Evolutionary conservation across 2,888 invertebrate species (phyloP).

Genomic region (Sphaerophoria rueppellii): DNA sequence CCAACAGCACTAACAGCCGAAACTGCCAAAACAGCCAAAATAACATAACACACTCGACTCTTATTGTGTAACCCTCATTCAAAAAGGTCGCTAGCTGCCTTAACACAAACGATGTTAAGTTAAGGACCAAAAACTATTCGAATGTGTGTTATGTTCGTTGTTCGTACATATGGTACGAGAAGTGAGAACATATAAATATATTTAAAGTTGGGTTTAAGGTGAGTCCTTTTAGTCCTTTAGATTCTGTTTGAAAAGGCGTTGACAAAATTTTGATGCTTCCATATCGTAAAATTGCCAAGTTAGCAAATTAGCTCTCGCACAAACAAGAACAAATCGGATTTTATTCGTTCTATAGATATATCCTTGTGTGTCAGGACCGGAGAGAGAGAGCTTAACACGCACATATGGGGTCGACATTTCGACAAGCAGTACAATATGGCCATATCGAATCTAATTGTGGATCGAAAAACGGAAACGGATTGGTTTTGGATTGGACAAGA

Average conservation of each 20-base stretch:
- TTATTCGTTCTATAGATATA: slow-evolving; percentile 5
- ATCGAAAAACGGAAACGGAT: not conserved
- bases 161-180: not conserved
- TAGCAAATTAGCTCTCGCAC: slow-evolving; percentile 60
- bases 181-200: not conserved
- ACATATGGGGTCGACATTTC: slow-evolving; percentile 27
- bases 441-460: not conserved
- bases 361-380: slow-evolving; percentile 6
- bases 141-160: not conserved
- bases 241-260: slow-evolving; percentile 34
- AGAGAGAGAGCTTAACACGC: slow-evolving; percentile 33
- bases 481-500: slow-evolving; percentile 17
- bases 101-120: not conserved
- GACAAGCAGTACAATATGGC: slow-evolving; percentile 6
- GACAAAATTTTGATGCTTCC: slow-evolving; percentile 56
- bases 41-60: not conserved
- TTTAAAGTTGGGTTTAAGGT: slow-evolving; percentile 21
- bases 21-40: not conserved
- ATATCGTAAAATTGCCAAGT: slow-evolving; percentile 55
- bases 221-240: not conserved
- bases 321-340: slow-evolving; percentile 63
- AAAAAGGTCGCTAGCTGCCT: slow-evolving; percentile 18
- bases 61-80: too few species aligned
- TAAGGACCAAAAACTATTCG: slow-evolving; percentile 8
- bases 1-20: not conserved